Base-by-base conservation (phyloP, 1,140 invertebrate species). In the Papilio machaon region DNA sequence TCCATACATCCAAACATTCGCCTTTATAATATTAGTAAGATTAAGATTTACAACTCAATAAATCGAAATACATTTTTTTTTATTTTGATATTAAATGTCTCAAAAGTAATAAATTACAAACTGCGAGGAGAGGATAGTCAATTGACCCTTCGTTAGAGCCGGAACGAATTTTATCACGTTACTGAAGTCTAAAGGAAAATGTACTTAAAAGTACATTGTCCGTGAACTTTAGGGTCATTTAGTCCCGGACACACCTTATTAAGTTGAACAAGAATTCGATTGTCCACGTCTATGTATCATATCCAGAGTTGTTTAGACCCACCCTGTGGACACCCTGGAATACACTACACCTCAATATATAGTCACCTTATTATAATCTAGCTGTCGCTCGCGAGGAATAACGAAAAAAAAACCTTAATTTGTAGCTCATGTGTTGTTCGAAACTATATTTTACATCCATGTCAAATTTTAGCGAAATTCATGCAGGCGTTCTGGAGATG, bases 101-200 rank as follows among this genome's bases (percentile, higher is more conserved):
- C 64, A 67, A 67, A 67, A 67, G 23, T 35, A 30, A 67, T 67
- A 67, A 67, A 82, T 79, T 80, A 80, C 80, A 80, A 84, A 73
- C 67, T 75, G 1, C 15, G 30, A 76, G 49, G 35, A 60, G 58
- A 35, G 76, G 58, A 79, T 38, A 64, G 23, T 79, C n/a, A 90
- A 86, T 91, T 92, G 89, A 92, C 89, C 92, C 91, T 86, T 91
- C 81, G 87, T 88, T 86, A 87, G 82, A 79, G 83, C 80, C 86
- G 89, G 85, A 90, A 91, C 92, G n/a, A 92, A 94, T 92, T 92
- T 89, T 90, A 89, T 90, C 70, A 87, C 91, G 85, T 90, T 91
- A 89, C 89, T 91, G 73, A 89, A 89, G 85, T 87, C 84, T 85
- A 83, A 82, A 86, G 81, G 82, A 84, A 81, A 88, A 89, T 90